Evolutionary conservation across 2,113 vertebrate genomes (phyloP), one percentile per base, ranked within the genome.

Genomic region (Scortum barcoo): DNA sequence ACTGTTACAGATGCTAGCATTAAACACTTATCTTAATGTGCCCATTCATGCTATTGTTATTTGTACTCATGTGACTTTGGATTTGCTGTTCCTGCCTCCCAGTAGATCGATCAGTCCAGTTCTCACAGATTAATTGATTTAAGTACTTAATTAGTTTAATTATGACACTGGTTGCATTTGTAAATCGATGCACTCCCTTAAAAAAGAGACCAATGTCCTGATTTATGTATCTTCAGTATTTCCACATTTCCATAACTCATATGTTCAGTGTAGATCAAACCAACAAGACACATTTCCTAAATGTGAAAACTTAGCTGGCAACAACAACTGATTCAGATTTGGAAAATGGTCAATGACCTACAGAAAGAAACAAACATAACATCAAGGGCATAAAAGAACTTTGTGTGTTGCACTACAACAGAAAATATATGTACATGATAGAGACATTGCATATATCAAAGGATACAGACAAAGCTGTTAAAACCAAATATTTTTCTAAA

Each of bases 41-140:
- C 13, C 17, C 9, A n/a, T 40, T 22, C 9, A 20, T 54, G 6
- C 22, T 36, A 7, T 11, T 61, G 11, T 38, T 17, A 16, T 68
- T 48, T 7, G 22, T 16, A 14, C 10, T 36, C 36, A 26, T 42
- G 22, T 38, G 11, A 38, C 28, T 48, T 60, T 22, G 24, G 7
- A 76, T 58, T 28, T 51, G 56, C 30, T 28, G 20, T 17, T 70
- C 28, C 57, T 62, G 51, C 28, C 26, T 67, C 62, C 24, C 51
- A 24, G 33, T 22, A 14, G 48, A 56, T 40, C 6, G n/a, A 1
- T 51, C 65, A 8, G 53, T 44, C 24, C 38, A 6, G 24, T 14
- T 3, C 17, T 1, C 8, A 28, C n/a, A 54, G 8, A 48, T 36
- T n/a, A n/a, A n/a, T n/a, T n/a, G n/a, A n/a, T n/a, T n/a, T n/a